These are phyloP conservation scores for Apotomis capreana DNA, from an alignment of 2,888 invertebrate species.

Conservation along the genomic window DNA sequence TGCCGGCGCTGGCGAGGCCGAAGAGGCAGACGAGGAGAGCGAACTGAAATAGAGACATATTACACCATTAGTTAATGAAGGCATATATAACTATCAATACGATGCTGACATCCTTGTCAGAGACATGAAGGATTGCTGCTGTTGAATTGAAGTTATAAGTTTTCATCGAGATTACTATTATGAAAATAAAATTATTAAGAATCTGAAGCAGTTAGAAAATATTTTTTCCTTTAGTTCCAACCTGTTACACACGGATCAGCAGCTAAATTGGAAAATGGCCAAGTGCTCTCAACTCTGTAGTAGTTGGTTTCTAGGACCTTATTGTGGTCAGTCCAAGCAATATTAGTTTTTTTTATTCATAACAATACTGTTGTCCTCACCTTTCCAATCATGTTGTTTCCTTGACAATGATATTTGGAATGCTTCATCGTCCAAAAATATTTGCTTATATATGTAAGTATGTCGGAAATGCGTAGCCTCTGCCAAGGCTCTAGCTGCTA, in stretches of 20 bases:
- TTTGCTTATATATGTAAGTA: constrained; percentile 66
- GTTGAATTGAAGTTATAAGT: no score
- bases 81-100: neutral
- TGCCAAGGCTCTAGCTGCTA: constrained; percentile 60
- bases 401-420: constrained; percentile 51
- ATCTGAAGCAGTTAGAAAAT: no score
- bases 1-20: constrained; percentile 59
- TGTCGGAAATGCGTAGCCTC: constrained; percentile 65
- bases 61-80: neutral
- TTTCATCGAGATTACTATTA: no score
- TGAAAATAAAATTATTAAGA: no score
- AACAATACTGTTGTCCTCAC: constrained; percentile 9
- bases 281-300: no score
- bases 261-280: no score
- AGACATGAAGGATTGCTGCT: no score
- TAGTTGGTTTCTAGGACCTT: no score
- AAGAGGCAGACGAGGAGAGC: constrained; percentile 59
- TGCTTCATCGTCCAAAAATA: constrained; percentile 57
- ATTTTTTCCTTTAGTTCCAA: no score
- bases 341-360: neutral
- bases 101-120: no score
- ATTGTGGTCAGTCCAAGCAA: neutral
- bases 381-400: constrained; percentile 45
- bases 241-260: no score
- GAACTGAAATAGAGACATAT: constrained; percentile 54